Evolutionary conservation across 2,888 invertebrate genomes (phyloP).

Genomic region (Heliconius cydno): DNA sequence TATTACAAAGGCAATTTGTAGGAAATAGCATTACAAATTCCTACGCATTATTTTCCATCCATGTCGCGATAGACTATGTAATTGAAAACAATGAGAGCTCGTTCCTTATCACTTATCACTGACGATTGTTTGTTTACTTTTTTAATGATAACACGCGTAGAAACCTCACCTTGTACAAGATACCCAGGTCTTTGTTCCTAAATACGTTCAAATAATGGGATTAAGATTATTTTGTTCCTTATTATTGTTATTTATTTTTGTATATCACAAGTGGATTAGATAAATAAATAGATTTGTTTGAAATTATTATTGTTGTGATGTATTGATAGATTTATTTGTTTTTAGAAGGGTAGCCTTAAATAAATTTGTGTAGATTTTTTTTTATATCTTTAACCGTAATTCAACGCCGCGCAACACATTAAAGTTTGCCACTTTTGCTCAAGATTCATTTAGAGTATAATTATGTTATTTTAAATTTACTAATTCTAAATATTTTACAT

Average conservation of each 20-base stretch:
- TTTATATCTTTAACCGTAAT: too few species aligned
- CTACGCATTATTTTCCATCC: neutral
- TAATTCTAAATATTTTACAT: neutral
- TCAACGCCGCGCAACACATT: too few species aligned
- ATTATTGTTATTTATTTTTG: neutral
- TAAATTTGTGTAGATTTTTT: too few species aligned
- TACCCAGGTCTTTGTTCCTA: constrained; percentile 15
- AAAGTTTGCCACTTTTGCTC: too few species aligned
- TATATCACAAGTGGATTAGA: neutral
- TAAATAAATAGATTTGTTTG: neutral
- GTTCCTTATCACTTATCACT: neutral
- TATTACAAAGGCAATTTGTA: neutral
- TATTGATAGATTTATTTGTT: neutral
- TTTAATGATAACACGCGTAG: constrained; percentile 24
- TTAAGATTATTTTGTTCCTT: neutral
- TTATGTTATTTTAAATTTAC: too few species aligned
- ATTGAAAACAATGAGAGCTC: neutral
- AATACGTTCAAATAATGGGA: neutral
- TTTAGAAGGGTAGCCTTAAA: neutral
- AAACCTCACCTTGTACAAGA: constrained; percentile 17
- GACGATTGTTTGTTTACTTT: constrained; percentile 23
- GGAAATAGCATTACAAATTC: neutral
- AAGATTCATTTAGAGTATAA: too few species aligned
- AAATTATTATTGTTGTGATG: neutral
- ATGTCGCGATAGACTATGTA: neutral